Base-by-base conservation (phyloP, 1,140 invertebrate genomes). In the Anastrepha ludens region DNA sequence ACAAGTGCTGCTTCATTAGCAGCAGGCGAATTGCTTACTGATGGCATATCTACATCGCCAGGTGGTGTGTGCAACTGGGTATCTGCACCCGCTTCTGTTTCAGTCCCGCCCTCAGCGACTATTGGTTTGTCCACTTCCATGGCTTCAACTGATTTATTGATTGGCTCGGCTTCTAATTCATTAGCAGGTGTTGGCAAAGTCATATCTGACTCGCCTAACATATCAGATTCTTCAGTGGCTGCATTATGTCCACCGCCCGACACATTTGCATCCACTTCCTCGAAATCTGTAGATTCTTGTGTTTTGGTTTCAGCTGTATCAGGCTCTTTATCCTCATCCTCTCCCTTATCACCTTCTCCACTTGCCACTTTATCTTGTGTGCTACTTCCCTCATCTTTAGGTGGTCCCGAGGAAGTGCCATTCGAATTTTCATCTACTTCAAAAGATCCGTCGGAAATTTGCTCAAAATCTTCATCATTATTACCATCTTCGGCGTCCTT, bases 61-160 rank as follows among this genome's bases (percentile, higher is more conserved):
- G 6, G 2, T 59, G 20, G 13, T 0, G 85, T 50, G 17, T 86
- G 39, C 17, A 47, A 44, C 41, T 74, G 41, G 2, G 11, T 47
- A 11, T 20, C 20, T 6, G 50, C 3, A 62, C 11, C 59, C 13
- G 44, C 44, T 7, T 13, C 59, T 47, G n/a, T 20, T 41, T 17
- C 58, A 39, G 6, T n/a, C n/a, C 13, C 39, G 50, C 8, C 13
- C 39, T 41, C 85, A 41, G 55, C 17, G 13, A 13, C 13, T 4
- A 8, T 7, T 55, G 67, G 58, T 39, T 67, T 87, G 87, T 93
- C 92, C 87, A 91, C 92, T 47, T 93, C 92, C 91, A 91, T 91
- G 15, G 92, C 92, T 90, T 93, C 93, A 89, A 94, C 94, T 20
- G 92, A 90, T 17, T 92, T 89, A 13, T 90, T 90, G 44, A 88